Conservation (phyloP, 2,113 vertebrate genomes). For the Blennius ocellaris region DNA sequence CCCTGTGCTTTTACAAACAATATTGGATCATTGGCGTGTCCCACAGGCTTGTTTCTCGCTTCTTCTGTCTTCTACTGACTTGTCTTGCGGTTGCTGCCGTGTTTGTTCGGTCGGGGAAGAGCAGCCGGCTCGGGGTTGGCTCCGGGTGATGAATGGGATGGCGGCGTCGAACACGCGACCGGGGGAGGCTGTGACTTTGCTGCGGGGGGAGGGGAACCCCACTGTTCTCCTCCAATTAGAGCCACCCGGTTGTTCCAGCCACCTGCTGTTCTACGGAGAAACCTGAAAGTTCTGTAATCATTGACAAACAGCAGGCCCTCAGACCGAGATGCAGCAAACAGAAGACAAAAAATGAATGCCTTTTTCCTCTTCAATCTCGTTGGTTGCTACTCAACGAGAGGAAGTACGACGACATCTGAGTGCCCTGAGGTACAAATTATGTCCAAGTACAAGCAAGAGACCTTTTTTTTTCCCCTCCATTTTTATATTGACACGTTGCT, state of each 20-base stretch:
- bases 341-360: too few species aligned
- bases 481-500: conserved; percentile 47
- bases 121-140: conserved; percentile 11
- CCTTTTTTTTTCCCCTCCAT: conserved; percentile 9
- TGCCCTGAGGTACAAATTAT: neutral
- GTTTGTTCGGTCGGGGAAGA: conserved; percentile 12
- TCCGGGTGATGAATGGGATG: conserved; percentile 17
- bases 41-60: neutral
- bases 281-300: conserved; percentile 16
- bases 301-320: neutral
- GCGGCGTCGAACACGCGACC: conserved; percentile 5
- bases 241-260: conserved; percentile 14
- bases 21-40: neutral
- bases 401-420: neutral
- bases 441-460: neutral
- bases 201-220: conserved; percentile 32
- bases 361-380: too few species aligned
- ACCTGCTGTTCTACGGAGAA: conserved; percentile 41
- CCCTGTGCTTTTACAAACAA: neutral
- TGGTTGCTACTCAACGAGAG: neutral
- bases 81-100: neutral
- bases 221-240: conserved; percentile 47
- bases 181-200: conserved; percentile 46
- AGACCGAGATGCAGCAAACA: conserved; percentile 21
- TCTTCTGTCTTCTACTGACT: neutral